Conservation (phyloP, 2,113 vertebrate species). For the Aix galericulata region DNA sequence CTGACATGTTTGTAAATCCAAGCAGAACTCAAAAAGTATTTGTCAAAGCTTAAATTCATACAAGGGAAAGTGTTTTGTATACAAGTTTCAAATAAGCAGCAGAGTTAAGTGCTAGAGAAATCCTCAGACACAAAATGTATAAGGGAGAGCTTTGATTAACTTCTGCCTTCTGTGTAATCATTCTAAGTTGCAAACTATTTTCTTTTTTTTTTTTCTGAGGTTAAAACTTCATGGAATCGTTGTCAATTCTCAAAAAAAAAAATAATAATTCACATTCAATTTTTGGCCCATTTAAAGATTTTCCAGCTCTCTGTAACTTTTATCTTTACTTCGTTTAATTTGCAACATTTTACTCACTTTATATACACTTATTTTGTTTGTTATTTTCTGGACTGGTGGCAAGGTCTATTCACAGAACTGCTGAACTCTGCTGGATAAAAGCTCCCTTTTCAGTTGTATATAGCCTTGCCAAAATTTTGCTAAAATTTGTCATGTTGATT, state of each 20-base stretch:
- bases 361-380: not conserved
- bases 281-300: not conserved
- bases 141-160: not conserved
- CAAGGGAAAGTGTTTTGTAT: not conserved
- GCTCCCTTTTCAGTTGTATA: not conserved
- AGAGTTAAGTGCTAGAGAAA: not conserved
- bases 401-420: constrained; percentile 8
- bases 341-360: not conserved
- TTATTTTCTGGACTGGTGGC: not conserved
- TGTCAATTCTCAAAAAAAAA: not conserved
- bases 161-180: not conserved
- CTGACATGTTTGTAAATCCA: not conserved
- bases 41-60: not conserved
- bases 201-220: fast-evolving
- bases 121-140: not conserved
- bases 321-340: not conserved
- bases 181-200: not conserved
- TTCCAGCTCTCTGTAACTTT: not conserved
- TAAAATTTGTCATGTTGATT: constrained; percentile 38
- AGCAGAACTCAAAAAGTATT: not conserved
- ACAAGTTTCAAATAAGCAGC: not conserved
- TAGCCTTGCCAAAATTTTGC: constrained; percentile 39
- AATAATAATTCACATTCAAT: not conserved
- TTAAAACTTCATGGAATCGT: not conserved
- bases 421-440: constrained; percentile 22